Conservation (phyloP, 2,797 vertebrate species). For the Muscicapa comitata region DNA sequence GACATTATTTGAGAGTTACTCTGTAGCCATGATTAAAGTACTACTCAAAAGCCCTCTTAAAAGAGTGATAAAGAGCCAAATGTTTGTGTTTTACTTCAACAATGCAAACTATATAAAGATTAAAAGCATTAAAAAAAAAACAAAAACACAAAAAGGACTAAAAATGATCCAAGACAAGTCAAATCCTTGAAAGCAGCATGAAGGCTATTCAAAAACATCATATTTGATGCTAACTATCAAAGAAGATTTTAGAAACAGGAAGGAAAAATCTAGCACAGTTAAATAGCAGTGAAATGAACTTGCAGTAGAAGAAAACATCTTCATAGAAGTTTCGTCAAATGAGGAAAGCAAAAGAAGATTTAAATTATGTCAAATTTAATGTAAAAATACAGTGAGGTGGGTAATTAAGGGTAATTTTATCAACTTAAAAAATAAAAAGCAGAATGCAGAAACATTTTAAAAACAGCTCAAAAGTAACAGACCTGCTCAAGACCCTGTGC, state of each 20-base stretch:
- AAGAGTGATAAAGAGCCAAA: background rate
- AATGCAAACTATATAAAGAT: background rate
- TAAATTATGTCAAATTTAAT: background rate
- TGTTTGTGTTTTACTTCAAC: background rate
- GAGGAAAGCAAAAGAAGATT: background rate
- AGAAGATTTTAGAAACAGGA: background rate
- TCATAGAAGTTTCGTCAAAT: background rate
- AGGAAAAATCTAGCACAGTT: background rate
- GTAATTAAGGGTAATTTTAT: background rate
- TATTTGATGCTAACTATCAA: background rate
- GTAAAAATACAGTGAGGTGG: background rate
- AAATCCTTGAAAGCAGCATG: background rate
- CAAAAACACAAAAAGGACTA: background rate
- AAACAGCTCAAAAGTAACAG: background rate
- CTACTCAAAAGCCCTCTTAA: background rate
- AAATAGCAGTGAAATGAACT: background rate
- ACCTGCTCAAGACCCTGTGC: background rate
- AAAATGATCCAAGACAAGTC: background rate
- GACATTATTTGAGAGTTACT: background rate
- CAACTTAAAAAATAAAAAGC: background rate
- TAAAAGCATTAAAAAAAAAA: constrained; percentile 9
- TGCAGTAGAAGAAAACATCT: background rate
- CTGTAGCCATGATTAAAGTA: background rate
- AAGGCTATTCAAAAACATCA: background rate
- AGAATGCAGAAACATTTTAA: background rate